phyloP scores from a whole-genome alignment of 2,888 invertebrate genomes.

The Microplitis deprimator region DNA sequence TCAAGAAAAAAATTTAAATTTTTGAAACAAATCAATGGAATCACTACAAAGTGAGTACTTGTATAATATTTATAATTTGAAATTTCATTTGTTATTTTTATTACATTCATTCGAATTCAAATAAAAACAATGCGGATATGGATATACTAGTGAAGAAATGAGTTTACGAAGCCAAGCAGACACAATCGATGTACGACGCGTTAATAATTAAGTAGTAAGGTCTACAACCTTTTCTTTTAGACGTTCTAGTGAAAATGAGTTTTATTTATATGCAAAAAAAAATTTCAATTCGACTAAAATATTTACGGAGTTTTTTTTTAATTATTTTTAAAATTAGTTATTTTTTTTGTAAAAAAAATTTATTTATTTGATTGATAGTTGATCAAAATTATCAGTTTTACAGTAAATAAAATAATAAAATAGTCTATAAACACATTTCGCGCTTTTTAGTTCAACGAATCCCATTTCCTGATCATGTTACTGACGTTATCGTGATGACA shows the following conservation, averaged over 20 bases:
- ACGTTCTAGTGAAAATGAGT: not conserved
- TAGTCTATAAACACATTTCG: no score
- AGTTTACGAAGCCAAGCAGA: constrained; percentile 60
- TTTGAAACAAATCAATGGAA: not conserved
- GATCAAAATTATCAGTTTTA: no score
- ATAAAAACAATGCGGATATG: constrained; percentile 7
- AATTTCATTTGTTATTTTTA: not conserved
- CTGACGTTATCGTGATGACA: no score
- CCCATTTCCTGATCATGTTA: no score
- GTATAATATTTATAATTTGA: not conserved
- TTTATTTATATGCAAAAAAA: not conserved
- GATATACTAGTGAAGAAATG: constrained; percentile 50
- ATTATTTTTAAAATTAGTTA: no score
- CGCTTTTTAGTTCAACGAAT: no score
- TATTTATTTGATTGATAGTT: no score
- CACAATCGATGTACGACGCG: constrained; percentile 62
- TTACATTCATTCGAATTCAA: not conserved
- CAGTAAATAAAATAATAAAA: no score
- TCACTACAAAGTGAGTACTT: not conserved
- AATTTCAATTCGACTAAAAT: no score
- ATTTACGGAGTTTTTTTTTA: no score
- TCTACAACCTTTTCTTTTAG: constrained; percentile 59
- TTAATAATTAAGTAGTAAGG: constrained; percentile 63
- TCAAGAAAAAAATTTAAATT: not conserved
- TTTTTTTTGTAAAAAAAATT: no score